Conservation (phyloP, 2,797 vertebrate genomes). For the Oceanodroma leucorhoa region DNA sequence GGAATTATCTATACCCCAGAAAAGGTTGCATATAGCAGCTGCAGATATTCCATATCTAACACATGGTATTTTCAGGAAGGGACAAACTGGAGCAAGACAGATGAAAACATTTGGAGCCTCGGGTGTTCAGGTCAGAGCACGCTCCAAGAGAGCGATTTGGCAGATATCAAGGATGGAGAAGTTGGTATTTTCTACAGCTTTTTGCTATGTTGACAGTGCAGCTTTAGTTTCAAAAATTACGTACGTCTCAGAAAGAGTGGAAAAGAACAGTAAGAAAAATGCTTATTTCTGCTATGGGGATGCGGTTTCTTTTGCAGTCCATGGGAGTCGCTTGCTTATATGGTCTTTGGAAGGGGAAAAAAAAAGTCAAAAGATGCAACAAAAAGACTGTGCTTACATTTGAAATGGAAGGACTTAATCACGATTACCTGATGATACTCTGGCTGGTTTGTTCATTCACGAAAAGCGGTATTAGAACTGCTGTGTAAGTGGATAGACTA, state of each 20-base stretch:
- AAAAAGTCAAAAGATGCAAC: neutral
- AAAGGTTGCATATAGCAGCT: neutral
- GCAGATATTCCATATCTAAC: neutral
- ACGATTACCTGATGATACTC: neutral
- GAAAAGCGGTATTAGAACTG: neutral
- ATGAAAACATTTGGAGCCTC: neutral
- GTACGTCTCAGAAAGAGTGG: neutral
- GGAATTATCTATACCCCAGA: neutral
- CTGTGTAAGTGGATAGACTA: neutral
- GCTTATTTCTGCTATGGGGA: neutral
- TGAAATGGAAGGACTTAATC: neutral
- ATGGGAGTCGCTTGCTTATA: neutral
- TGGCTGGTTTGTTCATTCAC: neutral
- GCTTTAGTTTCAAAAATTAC: neutral
- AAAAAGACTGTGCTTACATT: neutral
- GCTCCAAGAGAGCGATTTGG: neutral
- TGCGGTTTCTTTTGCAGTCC: neutral
- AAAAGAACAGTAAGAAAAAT: neutral
- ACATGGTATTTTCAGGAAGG: neutral
- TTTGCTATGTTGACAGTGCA: neutral
- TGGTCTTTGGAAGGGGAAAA: neutral
- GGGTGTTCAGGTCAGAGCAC: neutral
- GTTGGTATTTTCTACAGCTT: neutral
- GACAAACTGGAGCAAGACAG: neutral
- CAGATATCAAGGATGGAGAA: neutral